These are phyloP conservation scores for Lissonota sp. DNA, from an alignment of 2,888 invertebrate species.

Conservation along the genomic window DNA sequence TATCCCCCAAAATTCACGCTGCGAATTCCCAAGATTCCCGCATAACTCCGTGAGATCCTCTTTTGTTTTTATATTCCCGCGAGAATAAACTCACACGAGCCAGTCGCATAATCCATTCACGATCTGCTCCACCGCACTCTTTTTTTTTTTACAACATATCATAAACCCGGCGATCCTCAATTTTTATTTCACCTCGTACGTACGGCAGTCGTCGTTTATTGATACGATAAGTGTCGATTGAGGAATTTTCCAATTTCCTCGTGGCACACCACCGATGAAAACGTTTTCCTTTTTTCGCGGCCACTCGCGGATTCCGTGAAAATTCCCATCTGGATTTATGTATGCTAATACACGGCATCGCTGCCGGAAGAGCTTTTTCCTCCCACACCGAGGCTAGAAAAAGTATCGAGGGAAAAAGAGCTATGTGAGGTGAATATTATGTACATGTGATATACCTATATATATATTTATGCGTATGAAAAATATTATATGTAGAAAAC, in stretches of 20 bases:
- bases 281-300: conserved; percentile 33
- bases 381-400: conserved; percentile 2
- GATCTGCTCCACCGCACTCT: neutral
- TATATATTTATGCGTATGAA: neutral
- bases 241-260: conserved; percentile 56
- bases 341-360: conserved; percentile 35
- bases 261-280: conserved; percentile 25
- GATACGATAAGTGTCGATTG: conserved; percentile 46
- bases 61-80: neutral
- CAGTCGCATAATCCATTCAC: neutral
- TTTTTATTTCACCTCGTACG: conserved; percentile 18
- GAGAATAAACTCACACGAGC: neutral
- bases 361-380: conserved; percentile 29
- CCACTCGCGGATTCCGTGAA: conserved; percentile 10
- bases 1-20: no score
- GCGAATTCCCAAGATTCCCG: neutral
- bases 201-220: neutral
- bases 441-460: neutral
- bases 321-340: conserved; percentile 53
- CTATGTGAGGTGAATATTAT: neutral
- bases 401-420: neutral
- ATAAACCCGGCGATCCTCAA: conserved; percentile 6
- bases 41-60: neutral
- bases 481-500: conserved; percentile 31
- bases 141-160: neutral